These are phyloP conservation scores for Colinus virginianus DNA, from an alignment of 2,113 vertebrate genomes.

Conservation along the genomic window DNA sequence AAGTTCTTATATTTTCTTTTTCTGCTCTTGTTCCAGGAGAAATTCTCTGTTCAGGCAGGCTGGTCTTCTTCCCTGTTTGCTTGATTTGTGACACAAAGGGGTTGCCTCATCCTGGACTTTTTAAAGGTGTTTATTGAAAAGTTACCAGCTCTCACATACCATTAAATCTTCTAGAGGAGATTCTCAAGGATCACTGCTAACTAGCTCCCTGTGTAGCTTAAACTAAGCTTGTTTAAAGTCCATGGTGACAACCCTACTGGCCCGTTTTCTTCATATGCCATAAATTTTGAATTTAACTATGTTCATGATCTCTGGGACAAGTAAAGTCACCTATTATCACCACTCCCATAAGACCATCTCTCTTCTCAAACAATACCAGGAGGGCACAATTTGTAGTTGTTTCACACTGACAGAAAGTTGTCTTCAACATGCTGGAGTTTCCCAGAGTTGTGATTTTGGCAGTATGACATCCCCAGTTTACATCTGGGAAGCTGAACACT, in stretches of 20 bases:
- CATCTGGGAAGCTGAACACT: background rate
- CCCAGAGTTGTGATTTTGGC: background rate
- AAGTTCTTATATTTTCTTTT: no score
- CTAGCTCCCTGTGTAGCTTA: background rate
- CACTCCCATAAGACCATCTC: background rate
- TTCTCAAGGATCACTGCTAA: background rate
- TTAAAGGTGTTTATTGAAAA: no score
- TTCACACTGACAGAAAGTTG: background rate
- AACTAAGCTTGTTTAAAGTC: background rate
- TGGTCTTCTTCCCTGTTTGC: no score
- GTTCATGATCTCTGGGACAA: background rate
- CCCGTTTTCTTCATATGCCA: background rate
- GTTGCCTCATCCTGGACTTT: no score
- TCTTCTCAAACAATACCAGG: background rate
- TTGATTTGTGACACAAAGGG: no score
- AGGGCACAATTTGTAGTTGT: background rate
- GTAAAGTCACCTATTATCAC: background rate
- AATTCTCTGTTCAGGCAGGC: no score
- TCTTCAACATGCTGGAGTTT: background rate
- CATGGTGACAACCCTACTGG: background rate
- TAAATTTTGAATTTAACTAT: background rate
- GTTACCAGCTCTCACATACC: background rate
- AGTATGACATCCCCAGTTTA: background rate
- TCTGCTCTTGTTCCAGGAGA: no score
- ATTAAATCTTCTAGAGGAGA: background rate